These are phyloP conservation scores for Panthera uncia DNA, from an alignment of 2,113 vertebrate species.

Conservation along the genomic window DNA sequence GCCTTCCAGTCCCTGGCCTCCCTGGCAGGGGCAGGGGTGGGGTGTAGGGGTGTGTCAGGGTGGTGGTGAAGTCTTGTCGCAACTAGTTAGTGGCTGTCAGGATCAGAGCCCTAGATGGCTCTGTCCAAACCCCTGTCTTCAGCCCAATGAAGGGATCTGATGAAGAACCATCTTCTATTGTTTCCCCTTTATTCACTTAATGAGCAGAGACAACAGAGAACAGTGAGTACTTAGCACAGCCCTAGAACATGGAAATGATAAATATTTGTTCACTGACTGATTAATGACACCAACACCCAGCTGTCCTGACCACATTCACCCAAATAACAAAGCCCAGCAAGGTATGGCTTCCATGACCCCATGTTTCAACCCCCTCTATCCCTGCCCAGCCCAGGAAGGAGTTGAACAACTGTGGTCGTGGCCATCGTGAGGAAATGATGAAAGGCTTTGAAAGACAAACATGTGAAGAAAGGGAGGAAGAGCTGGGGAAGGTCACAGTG, in stretches of 20 bases:
- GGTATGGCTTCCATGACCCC: accelerated
- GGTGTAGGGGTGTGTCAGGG: background rate
- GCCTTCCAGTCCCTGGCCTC: background rate
- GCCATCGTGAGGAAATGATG: background rate
- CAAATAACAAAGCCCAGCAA: background rate
- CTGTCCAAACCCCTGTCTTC: background rate
- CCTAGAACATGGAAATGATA: background rate
- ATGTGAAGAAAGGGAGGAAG: background rate
- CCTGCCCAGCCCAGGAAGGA: background rate
- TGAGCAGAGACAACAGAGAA: background rate
- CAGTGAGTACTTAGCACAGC: background rate
- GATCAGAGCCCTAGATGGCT: background rate
- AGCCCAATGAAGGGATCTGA: background rate
- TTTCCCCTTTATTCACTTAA: background rate
- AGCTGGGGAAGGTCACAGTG: background rate
- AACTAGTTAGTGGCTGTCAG: background rate
- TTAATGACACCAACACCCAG: background rate
- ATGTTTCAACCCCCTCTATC: background rate
- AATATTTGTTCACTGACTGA: background rate
- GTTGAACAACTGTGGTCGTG: background rate
- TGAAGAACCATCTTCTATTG: background rate
- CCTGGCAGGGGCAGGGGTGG: too few species aligned
- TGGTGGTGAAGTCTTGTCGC: background rate
- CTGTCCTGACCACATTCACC: background rate
- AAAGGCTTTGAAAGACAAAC: background rate